phyloP scores from a whole-genome alignment of 2,888 invertebrate species.

The Nysson spinosus region DNA sequence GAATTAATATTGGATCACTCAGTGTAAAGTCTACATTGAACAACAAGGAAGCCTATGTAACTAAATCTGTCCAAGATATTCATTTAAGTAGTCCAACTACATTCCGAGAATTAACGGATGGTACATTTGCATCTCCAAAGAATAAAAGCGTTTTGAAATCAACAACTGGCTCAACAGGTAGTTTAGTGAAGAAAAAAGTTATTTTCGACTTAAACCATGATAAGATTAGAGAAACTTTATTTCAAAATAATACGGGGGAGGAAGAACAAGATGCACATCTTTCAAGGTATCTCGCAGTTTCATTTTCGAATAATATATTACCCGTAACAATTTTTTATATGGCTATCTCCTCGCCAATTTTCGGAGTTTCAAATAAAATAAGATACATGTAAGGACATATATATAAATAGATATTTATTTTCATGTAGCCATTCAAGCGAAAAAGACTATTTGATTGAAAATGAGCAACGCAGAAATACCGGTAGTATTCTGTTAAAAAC shows the following conservation, averaged over 20 bases:
- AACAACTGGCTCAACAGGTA: constrained; percentile 79
- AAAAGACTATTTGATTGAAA: constrained; percentile 66
- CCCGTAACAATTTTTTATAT: constrained; percentile 4
- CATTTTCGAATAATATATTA: constrained; percentile 32
- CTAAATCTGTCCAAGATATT: constrained; percentile 15
- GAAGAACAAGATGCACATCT: constrained; percentile 77
- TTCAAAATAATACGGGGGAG: constrained; percentile 38
- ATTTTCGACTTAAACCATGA: constrained; percentile 81
- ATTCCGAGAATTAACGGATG: constrained; percentile 41
- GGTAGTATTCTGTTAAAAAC: constrained; percentile 77
- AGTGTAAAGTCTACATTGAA: constrained; percentile 5
- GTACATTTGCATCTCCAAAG: constrained; percentile 64
- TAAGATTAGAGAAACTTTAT: constrained; percentile 51
- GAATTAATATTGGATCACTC: constrained; percentile 4
- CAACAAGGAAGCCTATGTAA: background rate
- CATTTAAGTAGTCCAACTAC: constrained; percentile 38
- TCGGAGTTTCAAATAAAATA: too few species aligned
- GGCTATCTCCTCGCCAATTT: too few species aligned
- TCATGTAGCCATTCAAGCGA: constrained; percentile 78
- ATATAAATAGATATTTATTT: constrained; percentile 9
- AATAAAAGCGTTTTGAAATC: constrained; percentile 81
- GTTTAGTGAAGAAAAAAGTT: constrained; percentile 83
- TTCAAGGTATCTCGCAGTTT: constrained; percentile 81
- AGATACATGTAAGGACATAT: background rate
- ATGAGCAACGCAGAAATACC: constrained; percentile 46